Conservation (phyloP, 92 coral and sea anemone genomes). For the Porites divaricata region DNA sequence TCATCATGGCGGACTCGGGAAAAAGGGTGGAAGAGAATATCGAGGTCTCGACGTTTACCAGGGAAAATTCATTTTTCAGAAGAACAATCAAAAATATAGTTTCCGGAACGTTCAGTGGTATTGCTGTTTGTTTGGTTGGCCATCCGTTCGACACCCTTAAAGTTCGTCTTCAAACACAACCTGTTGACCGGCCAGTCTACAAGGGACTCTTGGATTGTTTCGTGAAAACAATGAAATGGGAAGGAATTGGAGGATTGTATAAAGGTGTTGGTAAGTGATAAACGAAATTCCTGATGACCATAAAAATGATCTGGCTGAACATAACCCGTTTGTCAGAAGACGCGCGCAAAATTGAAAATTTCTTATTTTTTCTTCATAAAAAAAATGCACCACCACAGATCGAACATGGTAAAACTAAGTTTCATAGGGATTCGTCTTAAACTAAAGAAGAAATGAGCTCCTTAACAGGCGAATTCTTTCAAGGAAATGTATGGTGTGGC, state of each 20-base stretch:
- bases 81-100: constrained; percentile 81
- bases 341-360: too few relatives aligned
- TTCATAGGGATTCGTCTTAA: too few relatives aligned
- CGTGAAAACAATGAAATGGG: constrained; percentile 89
- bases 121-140: constrained; percentile 90
- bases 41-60: constrained; percentile 7
- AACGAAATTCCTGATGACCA: too few relatives aligned
- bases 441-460: too few relatives aligned
- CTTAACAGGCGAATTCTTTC: too few relatives aligned
- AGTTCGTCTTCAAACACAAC: constrained; percentile 91
- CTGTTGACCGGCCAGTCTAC: constrained; percentile 83
- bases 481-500: too few relatives aligned
- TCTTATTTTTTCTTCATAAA: too few relatives aligned
- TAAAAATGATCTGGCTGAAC: too few relatives aligned
- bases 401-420: too few relatives aligned
- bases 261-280: constrained; percentile 81
- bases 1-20: constrained; percentile 54
- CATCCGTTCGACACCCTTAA: constrained; percentile 92
- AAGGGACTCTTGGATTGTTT: constrained; percentile 85
- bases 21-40: constrained; percentile 13
- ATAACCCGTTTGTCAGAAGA: too few relatives aligned
- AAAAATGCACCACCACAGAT: too few relatives aligned
- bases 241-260: constrained; percentile 91
- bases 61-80: constrained; percentile 55
- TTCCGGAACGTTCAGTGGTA: constrained; percentile 86